A percentile compares a stretch with the other conserved stretches of the same genome.
These are phyloP conservation scores for Drosophila sturtevanti DNA, from an alignment of 1,140 invertebrate genomes.

Conservation along the genomic window DNA sequence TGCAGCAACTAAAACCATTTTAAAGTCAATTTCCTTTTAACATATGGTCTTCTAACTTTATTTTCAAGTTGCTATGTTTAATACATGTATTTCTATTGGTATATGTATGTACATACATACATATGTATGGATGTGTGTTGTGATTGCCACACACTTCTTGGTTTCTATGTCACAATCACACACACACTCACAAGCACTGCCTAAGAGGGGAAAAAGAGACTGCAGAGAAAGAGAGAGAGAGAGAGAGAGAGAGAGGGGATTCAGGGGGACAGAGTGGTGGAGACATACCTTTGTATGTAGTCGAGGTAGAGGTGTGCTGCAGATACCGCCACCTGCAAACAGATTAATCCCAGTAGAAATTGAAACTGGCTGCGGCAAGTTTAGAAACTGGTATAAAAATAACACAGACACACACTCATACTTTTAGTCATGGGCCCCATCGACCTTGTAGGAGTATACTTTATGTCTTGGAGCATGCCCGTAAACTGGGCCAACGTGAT, in stretches of 20 bases:
- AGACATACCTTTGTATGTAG: background rate
- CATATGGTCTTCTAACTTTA: conserved; percentile 47
- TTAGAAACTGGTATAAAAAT: conserved; percentile 81
- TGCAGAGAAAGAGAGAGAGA: background rate
- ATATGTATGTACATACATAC: background rate
- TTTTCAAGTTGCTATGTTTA: conserved; percentile 52
- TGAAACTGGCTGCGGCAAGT: conserved; percentile 81
- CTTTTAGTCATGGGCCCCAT: conserved; percentile 55
- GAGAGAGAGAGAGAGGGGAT: no score
- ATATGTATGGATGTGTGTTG: conserved; percentile 46
- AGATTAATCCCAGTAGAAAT: conserved; percentile 81
- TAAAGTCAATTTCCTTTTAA: background rate
- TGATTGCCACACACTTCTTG: conserved; percentile 80
- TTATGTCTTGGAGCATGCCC: conserved; percentile 77
- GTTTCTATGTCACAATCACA: conserved; percentile 78
- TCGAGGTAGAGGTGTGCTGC: conserved; percentile 32
- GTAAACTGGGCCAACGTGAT: conserved; percentile 80
- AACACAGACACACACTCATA: conserved; percentile 44
- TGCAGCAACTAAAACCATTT: background rate
- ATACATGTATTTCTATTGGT: no score
- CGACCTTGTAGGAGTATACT: conserved; percentile 80
- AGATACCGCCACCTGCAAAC: conserved; percentile 68
- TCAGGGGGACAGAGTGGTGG: background rate
- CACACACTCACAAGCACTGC: conserved; percentile 27
- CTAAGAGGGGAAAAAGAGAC: conserved; percentile 16